Evolutionary conservation across 1,140 invertebrate genomes (phyloP), one percentile per base, ranked within the genome.

Genomic region (Philotrypesis tridentata): DNA sequence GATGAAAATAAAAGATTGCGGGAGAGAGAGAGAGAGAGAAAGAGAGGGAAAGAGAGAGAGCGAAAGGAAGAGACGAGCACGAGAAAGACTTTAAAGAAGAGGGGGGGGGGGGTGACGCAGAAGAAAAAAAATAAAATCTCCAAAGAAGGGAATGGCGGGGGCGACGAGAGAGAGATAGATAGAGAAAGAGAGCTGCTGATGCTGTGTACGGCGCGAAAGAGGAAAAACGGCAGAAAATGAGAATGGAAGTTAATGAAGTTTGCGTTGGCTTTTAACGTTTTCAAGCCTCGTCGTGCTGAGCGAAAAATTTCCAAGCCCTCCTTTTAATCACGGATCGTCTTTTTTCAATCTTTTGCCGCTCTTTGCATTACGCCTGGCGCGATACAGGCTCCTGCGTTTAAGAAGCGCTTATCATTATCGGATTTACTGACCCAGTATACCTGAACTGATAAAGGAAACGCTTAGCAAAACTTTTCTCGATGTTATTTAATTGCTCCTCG

Each of bases 171-270:
- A 3, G 43, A 60, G 43, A 60, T 14, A 72, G 48, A 27, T 21
- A 74, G 72, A 27, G 67, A 60, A 25, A 55, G 21, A 27, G 37
- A 37, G 27, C 23, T 29, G 14, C 27, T 65, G n/a, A n/a, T n/a
- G 63, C 63, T 48, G 43, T 17, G 67, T 31, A n/a, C n/a, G 17
- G 27, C 0, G 29, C 7, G 33, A 12, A 25, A 2, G 48, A 23
- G n/a, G 75, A 48, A 77, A 61, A 65, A 67, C 63, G 40, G 40
- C 60, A 78, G 75, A 78, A 67, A 78, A 78, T 78, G 75, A 78
- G 63, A 78, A 68, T 68, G 75, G 63, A 78, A 67, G 75, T 68
- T 78, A 78, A 78, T 78, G 75, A 78, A 68, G 75, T 78, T 78
- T 78, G 37, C 63, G 65, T 43, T 78, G 25, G 31, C 63, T 78